phyloP scores from a whole-genome alignment of 2,888 invertebrate species.

The Mythimna ferrago region DNA sequence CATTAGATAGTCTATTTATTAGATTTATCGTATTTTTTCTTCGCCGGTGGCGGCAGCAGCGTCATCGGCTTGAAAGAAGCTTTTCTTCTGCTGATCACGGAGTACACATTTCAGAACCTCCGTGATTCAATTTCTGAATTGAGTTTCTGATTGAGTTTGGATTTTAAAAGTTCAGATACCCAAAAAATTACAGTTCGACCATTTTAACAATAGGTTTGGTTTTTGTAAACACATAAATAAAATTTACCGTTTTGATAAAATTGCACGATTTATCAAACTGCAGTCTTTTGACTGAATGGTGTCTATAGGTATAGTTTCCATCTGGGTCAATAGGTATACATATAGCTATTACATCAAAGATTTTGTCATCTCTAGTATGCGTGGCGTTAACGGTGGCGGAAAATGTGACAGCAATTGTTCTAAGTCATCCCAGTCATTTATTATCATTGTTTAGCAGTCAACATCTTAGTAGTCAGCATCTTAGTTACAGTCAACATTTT shows the following conservation, averaged over 20 bases:
- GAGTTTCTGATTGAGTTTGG: background rate
- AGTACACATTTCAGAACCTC: constrained; percentile 4
- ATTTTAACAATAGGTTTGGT: background rate
- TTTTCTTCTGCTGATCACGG: constrained; percentile 47
- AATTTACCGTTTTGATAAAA: background rate
- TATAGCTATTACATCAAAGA: background rate
- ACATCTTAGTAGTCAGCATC: too few species aligned
- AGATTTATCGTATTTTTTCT: too few species aligned
- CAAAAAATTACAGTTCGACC: background rate
- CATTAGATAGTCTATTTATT: too few species aligned
- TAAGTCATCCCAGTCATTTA: background rate
- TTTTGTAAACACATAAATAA: background rate
- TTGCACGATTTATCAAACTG: background rate
- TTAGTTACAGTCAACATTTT: too few species aligned
- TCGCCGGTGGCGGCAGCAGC: constrained; percentile 44
- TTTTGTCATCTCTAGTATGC: background rate
- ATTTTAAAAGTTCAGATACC: background rate
- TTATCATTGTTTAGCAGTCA: background rate
- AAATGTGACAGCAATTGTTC: background rate
- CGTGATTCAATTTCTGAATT: background rate
- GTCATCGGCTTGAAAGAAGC: constrained; percentile 23
- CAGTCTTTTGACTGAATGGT: background rate
- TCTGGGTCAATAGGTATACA: background rate
- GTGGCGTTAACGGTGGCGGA: too few species aligned
- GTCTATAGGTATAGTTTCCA: background rate